These are phyloP conservation scores for Strix uralensis DNA, from an alignment of 2,113 vertebrate genomes.

Conservation along the genomic window DNA sequence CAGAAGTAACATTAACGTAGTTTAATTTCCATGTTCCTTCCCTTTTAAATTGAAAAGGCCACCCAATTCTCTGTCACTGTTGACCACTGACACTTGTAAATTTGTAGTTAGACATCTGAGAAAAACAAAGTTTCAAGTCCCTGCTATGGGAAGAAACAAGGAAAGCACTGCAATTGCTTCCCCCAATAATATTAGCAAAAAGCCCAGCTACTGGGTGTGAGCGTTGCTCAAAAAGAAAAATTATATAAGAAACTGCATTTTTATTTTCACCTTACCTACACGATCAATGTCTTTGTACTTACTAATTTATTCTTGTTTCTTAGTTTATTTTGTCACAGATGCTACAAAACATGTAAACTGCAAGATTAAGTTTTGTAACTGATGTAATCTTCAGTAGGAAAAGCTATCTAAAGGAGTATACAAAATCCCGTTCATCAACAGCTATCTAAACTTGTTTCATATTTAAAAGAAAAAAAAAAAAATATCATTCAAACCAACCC, in stretches of 20 bases:
- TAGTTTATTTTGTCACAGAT: background rate
- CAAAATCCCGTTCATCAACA: background rate
- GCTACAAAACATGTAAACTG: background rate
- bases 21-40: background rate
- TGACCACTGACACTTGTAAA: too few relatives aligned
- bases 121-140: background rate
- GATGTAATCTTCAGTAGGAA: background rate
- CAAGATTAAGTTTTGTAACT: background rate
- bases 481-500: background rate
- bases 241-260: background rate
- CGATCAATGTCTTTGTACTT: background rate
- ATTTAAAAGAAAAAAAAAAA: too few relatives aligned
- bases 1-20: background rate
- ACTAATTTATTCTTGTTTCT: background rate
- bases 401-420: background rate
- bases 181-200: background rate
- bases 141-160: background rate
- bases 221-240: background rate
- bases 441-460: background rate
- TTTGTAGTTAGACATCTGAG: too few relatives aligned
- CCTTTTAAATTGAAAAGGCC: background rate
- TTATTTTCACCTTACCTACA: background rate
- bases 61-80: too few relatives aligned
- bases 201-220: background rate
- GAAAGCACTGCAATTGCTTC: background rate